A percentile compares a stretch with the other conserved stretches of the same genome.
phyloP scores from a whole-genome alignment of 37 sponge, comb jelly and placozoan species.

The Amphimedon queenslandica region DNA sequence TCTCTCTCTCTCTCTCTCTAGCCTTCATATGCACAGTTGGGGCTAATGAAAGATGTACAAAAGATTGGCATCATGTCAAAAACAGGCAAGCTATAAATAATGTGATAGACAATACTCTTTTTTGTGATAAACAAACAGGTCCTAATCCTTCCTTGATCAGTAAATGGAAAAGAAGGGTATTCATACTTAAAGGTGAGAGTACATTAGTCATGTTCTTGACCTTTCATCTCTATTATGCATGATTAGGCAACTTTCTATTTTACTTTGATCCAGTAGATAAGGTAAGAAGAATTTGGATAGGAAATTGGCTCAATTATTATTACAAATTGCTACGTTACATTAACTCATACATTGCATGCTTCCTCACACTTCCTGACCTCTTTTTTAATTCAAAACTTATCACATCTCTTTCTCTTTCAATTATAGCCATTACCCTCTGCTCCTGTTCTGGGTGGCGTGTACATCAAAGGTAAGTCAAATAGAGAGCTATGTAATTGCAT shows the following conservation, averaged over 20 bases:
- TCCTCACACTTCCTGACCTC: background rate
- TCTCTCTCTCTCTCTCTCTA: background rate
- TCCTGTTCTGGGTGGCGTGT: conserved; percentile 48
- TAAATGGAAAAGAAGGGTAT: conserved; percentile 48
- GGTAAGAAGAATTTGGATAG: conserved; percentile 5
- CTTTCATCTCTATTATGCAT: background rate
- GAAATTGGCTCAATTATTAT: background rate
- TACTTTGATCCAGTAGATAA: conserved; percentile 28
- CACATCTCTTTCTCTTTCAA: too few relatives aligned
- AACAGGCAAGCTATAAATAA: conserved; percentile 23
- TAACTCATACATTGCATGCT: background rate
- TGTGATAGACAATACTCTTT: background rate
- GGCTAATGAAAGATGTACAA: conserved; percentile 24
- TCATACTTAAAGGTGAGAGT: conserved; percentile 46
- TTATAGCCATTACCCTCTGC: background rate
- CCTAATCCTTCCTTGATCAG: conserved; percentile 50
- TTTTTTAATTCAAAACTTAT: background rate
- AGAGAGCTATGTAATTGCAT: too few relatives aligned
- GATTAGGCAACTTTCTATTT: conserved; percentile 37
- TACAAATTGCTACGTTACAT: background rate
- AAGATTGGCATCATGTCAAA: conserved; percentile 55
- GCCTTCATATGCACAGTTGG: conserved; percentile 38
- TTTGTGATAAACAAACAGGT: conserved; percentile 16
- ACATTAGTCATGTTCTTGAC: background rate
- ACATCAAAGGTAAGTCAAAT: conserved; percentile 42